phyloP scores from a whole-genome alignment of 2,113 vertebrate species.

The Galbula dea region DNA sequence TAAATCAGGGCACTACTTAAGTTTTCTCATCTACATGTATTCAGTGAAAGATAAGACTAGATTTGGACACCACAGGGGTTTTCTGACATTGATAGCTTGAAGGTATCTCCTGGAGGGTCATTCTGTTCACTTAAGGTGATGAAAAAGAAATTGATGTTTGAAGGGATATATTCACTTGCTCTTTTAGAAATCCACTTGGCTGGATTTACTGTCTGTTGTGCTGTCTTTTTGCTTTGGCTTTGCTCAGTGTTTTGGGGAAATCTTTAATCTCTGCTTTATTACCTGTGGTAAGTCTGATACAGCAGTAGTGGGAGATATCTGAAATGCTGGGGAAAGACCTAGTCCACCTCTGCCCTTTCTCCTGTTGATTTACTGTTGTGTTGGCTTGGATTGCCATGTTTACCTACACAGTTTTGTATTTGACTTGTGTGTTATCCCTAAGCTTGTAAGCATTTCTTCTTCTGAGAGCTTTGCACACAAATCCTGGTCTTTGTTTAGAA shows the following conservation, averaged over 20 bases:
- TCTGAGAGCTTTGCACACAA: neutral
- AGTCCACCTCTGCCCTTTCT: neutral
- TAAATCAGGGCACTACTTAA: neutral
- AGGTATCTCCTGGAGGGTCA: neutral
- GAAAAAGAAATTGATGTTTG: conserved; percentile 8
- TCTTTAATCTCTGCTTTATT: neutral
- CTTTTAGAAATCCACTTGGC: neutral
- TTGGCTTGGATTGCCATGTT: conserved; percentile 3
- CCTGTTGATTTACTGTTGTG: neutral
- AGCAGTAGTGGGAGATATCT: neutral
- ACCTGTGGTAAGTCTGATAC: neutral
- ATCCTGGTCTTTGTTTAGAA: neutral
- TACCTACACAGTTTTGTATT: neutral
- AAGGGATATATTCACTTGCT: neutral
- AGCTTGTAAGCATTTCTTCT: neutral
- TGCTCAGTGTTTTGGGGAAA: neutral
- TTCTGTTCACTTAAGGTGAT: neutral
- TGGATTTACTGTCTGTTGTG: neutral
- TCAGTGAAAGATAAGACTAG: neutral
- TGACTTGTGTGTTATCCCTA: neutral
- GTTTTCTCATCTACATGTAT: neutral
- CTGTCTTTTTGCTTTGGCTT: neutral
- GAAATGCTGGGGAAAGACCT: neutral
- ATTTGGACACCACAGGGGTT: neutral
- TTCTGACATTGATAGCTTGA: neutral